Evolutionary conservation across 2,113 vertebrate species (phyloP).

Genomic region (Conger conger): DNA sequence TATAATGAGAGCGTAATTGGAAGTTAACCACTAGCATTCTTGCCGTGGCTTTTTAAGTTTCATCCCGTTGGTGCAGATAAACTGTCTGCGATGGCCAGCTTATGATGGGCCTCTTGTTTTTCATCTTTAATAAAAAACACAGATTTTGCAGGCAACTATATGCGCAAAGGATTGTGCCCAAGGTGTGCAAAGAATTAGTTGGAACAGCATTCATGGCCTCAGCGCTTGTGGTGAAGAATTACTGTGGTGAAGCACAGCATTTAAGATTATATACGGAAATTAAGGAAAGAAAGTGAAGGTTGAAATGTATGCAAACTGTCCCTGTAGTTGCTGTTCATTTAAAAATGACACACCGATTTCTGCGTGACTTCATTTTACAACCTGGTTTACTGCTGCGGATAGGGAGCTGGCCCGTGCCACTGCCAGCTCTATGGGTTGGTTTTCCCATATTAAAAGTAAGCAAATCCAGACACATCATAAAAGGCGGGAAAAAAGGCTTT

Average conservation of each 20-base stretch:
- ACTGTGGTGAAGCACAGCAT: not conserved
- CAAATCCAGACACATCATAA: conserved; percentile 57
- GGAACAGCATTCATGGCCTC: too few species aligned
- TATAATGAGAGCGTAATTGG: conserved; percentile 49
- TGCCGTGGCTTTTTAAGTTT: conserved; percentile 34
- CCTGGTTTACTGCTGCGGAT: not conserved
- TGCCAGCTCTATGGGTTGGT: conserved; percentile 37
- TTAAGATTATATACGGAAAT: not conserved
- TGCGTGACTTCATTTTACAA: not conserved
- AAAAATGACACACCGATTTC: not conserved
- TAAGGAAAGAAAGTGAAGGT: too few species aligned
- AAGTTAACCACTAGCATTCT: conserved; percentile 11
- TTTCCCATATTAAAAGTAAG: conserved; percentile 53
- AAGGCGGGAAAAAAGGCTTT: conserved; percentile 40
- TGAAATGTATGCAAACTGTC: too few species aligned
- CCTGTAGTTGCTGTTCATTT: not conserved
- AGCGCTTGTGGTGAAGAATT: not conserved
- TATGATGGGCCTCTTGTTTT: not conserved
- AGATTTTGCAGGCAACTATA: too few species aligned
- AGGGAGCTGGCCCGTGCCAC: not conserved
- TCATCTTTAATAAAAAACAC: conserved; percentile 31
- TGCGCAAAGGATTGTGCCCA: too few species aligned
- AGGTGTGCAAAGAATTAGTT: too few species aligned
- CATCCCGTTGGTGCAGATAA: conserved; percentile 53
- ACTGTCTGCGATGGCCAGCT: conserved; percentile 17